Conservation (phyloP, 37 sponge, comb jelly and placozoan genomes). For the Ephydatia muelleri region DNA sequence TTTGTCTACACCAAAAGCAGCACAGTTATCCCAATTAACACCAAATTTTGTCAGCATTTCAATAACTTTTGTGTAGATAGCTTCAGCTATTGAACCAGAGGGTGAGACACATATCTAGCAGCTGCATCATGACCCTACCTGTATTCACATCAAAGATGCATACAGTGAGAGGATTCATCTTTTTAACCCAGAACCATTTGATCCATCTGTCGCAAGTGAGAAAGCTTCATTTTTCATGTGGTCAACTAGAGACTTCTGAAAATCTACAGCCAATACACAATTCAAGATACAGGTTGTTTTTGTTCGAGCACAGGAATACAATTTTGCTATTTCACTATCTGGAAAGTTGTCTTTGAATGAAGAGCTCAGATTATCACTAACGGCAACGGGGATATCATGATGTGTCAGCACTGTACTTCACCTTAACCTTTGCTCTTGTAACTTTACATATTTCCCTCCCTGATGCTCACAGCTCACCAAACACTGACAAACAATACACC, state of each 20-base stretch:
- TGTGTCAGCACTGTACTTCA: slow-evolving; percentile 42
- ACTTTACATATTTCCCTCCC: slow-evolving; percentile 45
- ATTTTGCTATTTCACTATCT: slow-evolving; percentile 49
- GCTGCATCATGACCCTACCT: slow-evolving; percentile 34
- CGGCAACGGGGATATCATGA: slow-evolving; percentile 56
- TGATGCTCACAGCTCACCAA: slow-evolving; percentile 33
- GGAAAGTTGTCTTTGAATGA: slow-evolving; percentile 44
- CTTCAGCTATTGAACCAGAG: not conserved
- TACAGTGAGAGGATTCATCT: slow-evolving; percentile 73
- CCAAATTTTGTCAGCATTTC: not conserved
- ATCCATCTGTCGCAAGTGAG: slow-evolving; percentile 63
- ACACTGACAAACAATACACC: slow-evolving; percentile 32
- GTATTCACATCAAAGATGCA: slow-evolving; percentile 14
- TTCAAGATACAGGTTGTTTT: slow-evolving; percentile 79
- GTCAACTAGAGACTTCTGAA: slow-evolving; percentile 19
- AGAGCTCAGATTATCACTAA: slow-evolving; percentile 61
- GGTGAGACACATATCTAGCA: slow-evolving; percentile 69
- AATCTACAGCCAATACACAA: slow-evolving; percentile 51
- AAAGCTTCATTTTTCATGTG: slow-evolving; percentile 55
- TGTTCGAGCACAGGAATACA: slow-evolving; percentile 45
- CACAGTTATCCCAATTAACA: slow-evolving; percentile 58
- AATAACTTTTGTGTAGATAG: slow-evolving; percentile 57
- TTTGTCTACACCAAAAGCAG: slow-evolving; percentile 59
- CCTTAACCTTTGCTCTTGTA: slow-evolving; percentile 55
- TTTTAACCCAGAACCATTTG: slow-evolving; percentile 65